phyloP scores from a whole-genome alignment of 2,113 vertebrate species.

The Acinonyx jubatus region DNA sequence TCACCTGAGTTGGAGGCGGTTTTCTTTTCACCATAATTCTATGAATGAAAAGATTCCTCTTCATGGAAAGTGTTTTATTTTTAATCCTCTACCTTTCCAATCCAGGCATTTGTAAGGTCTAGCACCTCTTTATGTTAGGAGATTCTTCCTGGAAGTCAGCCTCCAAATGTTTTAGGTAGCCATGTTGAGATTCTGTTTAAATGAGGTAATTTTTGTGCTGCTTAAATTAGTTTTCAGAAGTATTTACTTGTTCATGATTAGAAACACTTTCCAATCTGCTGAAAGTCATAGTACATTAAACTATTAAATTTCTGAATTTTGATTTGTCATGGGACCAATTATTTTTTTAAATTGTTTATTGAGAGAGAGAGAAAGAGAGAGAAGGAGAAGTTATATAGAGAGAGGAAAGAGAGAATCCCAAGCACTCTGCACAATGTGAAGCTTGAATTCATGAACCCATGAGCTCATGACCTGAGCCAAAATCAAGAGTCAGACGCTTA shows the following conservation, averaged over 20 bases:
- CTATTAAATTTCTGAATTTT: background rate
- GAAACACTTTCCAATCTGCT: background rate
- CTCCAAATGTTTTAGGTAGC: background rate
- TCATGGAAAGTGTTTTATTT: background rate
- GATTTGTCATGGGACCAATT: background rate
- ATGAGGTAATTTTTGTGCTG: constrained; percentile 2
- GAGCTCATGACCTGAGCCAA: too few species aligned
- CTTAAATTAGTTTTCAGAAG: background rate
- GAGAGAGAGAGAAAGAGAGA: too few species aligned
- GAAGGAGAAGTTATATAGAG: too few species aligned
- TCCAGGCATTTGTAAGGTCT: background rate
- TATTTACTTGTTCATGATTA: background rate
- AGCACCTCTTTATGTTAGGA: background rate
- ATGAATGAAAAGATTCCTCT: background rate
- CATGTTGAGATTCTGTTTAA: background rate
- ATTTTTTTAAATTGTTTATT: too few species aligned
- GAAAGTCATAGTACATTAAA: background rate
- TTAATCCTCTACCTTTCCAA: background rate
- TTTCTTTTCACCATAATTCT: background rate
- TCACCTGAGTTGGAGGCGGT: background rate
- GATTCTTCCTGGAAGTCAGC: background rate
- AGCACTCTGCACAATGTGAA: too few species aligned
- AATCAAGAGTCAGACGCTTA: too few species aligned
- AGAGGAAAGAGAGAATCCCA: too few species aligned
- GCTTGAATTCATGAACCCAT: too few species aligned